Evolutionary conservation across 2,113 vertebrate genomes (phyloP).

Genomic region (Entelurus aequoreus): DNA sequence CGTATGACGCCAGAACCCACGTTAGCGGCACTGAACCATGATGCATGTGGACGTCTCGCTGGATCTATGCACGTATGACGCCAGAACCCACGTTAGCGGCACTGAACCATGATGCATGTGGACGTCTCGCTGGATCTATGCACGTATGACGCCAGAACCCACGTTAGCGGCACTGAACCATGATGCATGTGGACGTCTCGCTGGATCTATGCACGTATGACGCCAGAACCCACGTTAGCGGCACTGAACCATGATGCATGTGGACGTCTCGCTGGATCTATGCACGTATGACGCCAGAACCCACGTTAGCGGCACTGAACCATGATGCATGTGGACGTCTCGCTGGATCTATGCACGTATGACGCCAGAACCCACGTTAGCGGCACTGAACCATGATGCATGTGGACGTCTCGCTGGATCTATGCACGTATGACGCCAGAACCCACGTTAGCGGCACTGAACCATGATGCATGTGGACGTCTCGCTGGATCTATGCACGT

Average conservation of each 20-base stretch:
- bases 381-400: constrained; percentile 10
- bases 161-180: no score
- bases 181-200: constrained; percentile 17
- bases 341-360: constrained; percentile 28
- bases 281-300: constrained; percentile 12
- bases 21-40: no score
- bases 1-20: constrained; percentile 12
- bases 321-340: constrained; percentile 15
- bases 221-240: no score
- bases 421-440: constrained; percentile 19
- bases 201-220: constrained; percentile 30
- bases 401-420: constrained; percentile 27
- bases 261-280: constrained; percentile 31
- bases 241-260: constrained; percentile 13
- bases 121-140: constrained; percentile 34
- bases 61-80: constrained; percentile 31
- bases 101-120: constrained; percentile 9
- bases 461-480: constrained; percentile 11
- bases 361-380: no score
- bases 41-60: constrained; percentile 18
- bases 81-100: no score
- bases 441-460: no score
- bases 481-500: constrained; percentile 31
- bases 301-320: no score
- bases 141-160: constrained; percentile 10